Base-by-base conservation (phyloP, 2,888 invertebrate genomes). In the Formica aserva region DNA sequence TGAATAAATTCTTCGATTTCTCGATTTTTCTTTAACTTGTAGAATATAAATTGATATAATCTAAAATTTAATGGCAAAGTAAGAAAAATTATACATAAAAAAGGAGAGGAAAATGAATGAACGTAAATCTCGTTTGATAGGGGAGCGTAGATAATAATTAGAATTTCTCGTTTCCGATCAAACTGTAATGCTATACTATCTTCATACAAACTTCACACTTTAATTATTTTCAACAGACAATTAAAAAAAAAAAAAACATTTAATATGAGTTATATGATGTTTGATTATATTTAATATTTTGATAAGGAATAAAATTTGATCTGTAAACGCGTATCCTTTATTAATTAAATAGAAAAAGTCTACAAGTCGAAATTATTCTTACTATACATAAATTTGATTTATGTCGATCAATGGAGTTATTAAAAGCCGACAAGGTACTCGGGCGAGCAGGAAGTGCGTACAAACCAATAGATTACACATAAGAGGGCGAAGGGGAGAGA, bases 401-500 rank as follows among this genome's bases (percentile, higher is more conserved):
- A 22, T 1, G 32, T 65, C 22, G 22, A 67, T 67, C 26, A 69
- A 67, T 65, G 22, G 13, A 41, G 22, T 45, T 38, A 26, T 67
- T 76, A 76, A 35, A 76, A 48, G 66, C 13, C 8, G 15, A 74
- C 32, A 60, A 71, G 60, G 60, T 35, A 13, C 77, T 41, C 11
- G n/a, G 29, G 35, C 38, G 29, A 77, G 15, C 72, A 60, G 78
- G 60, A 80, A 80, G 45, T 48, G 60, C 71, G 22, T 60, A 60
- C 72, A n/a, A 78, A 5, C 57, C 22, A 29, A 18, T 5, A 32
- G 72, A 80, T 52, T 45, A 35, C 57, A 60, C 22, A 52, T 38
- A 38, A 78, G 38, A 26, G 29, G 32, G 57, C 52, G 60, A 52
- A 74, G 41, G 41, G 65, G 77, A 80, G 29, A 22, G 55, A 77